Percentiles rank a stretch among this genome's conserved stretches.
Evolutionary conservation across 2,888 invertebrate species (phyloP).

Genomic region (Schrankia costaestrigalis): DNA sequence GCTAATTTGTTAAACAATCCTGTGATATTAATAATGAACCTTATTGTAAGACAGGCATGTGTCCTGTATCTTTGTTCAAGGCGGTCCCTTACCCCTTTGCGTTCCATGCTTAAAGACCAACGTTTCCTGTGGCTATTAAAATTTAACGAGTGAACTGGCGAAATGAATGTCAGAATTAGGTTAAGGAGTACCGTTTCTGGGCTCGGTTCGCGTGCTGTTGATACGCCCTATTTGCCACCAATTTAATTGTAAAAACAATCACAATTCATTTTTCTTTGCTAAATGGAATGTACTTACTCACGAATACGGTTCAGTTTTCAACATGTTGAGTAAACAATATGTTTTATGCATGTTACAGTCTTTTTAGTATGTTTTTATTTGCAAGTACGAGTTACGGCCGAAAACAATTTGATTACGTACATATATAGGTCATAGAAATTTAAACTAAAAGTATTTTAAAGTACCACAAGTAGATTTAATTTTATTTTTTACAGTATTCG

Average conservation of each 20-base stretch:
- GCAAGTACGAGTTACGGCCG: slow-evolving; percentile 1
- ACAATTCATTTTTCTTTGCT: slow-evolving; percentile 37
- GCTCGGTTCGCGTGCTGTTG: slow-evolving; percentile 59
- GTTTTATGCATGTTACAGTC: neutral
- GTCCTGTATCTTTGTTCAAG: slow-evolving; percentile 29
- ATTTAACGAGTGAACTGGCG: slow-evolving; percentile 75
- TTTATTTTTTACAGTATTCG: too few species aligned
- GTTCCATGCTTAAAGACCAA: slow-evolving; percentile 53
- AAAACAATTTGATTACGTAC: too few species aligned
- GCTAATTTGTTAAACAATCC: slow-evolving; percentile 4
- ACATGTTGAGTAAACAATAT: neutral
- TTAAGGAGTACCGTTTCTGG: slow-evolving; percentile 60
- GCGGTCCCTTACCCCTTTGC: slow-evolving; percentile 47
- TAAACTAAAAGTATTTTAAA: neutral
- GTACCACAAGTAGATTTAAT: neutral
- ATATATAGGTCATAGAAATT: neutral
- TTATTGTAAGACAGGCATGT: neutral
- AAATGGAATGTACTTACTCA: slow-evolving; percentile 15
- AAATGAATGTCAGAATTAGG: slow-evolving; percentile 76
- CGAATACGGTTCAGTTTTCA: slow-evolving; percentile 11
- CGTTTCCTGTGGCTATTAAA: slow-evolving; percentile 71
- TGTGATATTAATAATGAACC: too few species aligned
- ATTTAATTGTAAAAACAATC: slow-evolving; percentile 52
- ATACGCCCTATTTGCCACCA: slow-evolving; percentile 46
- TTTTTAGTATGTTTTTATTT: neutral